Conservation (phyloP, 2,113 vertebrate species). For the Takifugu bimaculatus region DNA sequence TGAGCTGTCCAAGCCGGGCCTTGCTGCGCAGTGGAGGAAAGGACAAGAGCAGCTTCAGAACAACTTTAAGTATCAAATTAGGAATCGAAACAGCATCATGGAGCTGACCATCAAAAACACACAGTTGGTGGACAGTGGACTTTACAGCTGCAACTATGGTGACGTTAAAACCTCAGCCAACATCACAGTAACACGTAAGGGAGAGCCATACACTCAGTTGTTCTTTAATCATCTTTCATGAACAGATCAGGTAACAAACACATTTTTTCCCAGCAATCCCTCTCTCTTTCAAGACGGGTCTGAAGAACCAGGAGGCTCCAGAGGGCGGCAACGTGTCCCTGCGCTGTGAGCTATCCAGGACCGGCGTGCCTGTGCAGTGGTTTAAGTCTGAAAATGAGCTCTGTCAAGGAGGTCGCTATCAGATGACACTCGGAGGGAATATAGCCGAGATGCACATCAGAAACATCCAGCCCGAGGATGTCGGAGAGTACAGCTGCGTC, state of each 20-base stretch:
- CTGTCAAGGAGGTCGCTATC: conserved; percentile 64
- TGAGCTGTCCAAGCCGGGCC: conserved; percentile 76
- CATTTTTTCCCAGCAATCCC: conserved; percentile 62
- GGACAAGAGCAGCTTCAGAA: conserved; percentile 68
- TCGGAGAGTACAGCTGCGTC: conserved; percentile 84
- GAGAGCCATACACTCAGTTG: background rate
- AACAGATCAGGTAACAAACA: too few relatives aligned
- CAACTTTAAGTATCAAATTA: conserved; percentile 82
- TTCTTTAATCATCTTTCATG: background rate
- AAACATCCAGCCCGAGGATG: conserved; percentile 73
- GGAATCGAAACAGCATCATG: conserved; percentile 63
- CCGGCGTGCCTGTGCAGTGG: conserved; percentile 77
- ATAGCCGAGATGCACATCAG: conserved; percentile 76
- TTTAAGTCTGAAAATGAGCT: conserved; percentile 78
- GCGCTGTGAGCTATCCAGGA: conserved; percentile 78
- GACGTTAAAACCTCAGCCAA: conserved; percentile 76
- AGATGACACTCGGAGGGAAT: conserved; percentile 75
- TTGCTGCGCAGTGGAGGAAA: conserved; percentile 74
- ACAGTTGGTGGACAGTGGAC: conserved; percentile 80
- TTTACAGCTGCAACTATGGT: conserved; percentile 81
- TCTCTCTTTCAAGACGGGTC: conserved; percentile 74
- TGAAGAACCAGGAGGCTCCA: conserved; percentile 81
- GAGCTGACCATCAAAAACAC: conserved; percentile 80
- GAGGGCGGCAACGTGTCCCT: conserved; percentile 74
- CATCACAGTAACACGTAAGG: conserved; percentile 82